phyloP scores from a whole-genome alignment of 2,888 invertebrate genomes.

The Napeogenes sylphis region DNA sequence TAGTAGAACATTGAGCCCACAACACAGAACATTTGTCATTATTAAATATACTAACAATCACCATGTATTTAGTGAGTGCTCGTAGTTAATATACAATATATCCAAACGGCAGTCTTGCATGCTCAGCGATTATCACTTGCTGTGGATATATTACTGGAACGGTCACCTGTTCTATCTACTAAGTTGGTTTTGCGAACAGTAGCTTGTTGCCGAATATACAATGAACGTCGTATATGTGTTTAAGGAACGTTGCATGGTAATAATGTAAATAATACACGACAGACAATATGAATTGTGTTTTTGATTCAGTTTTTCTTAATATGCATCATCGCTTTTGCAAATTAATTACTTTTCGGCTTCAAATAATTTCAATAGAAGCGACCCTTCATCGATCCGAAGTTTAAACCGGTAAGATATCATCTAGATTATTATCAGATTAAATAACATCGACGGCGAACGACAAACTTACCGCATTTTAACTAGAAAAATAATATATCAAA shows the following conservation, averaged over 20 bases:
- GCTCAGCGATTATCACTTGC: slow-evolving; percentile 36
- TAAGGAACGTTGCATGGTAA: slow-evolving; percentile 45
- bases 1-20: slow-evolving; percentile 75
- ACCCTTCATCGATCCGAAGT: slow-evolving; percentile 24
- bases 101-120: slow-evolving; percentile 45
- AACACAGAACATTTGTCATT: slow-evolving; percentile 45
- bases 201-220: slow-evolving; percentile 6
- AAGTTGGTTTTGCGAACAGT: background rate
- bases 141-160: slow-evolving; percentile 49
- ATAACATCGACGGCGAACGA: slow-evolving; percentile 6
- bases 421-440: slow-evolving; percentile 11
- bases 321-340: slow-evolving; percentile 53
- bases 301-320: slow-evolving; percentile 41
- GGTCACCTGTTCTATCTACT: too few species aligned
- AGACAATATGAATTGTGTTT: slow-evolving; percentile 35
- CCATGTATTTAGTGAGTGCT: slow-evolving; percentile 49
- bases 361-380: slow-evolving; percentile 12
- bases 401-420: slow-evolving; percentile 33
- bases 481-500: slow-evolving; percentile 6
- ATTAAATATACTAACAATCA: slow-evolving; percentile 59
- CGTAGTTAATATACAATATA: slow-evolving; percentile 23
- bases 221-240: slow-evolving; percentile 34
- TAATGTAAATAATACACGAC: slow-evolving; percentile 39
- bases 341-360: slow-evolving; percentile 24
- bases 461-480: too few species aligned